phyloP scores from a whole-genome alignment of 2,113 vertebrate genomes.

The Patagioenas fasciata region DNA sequence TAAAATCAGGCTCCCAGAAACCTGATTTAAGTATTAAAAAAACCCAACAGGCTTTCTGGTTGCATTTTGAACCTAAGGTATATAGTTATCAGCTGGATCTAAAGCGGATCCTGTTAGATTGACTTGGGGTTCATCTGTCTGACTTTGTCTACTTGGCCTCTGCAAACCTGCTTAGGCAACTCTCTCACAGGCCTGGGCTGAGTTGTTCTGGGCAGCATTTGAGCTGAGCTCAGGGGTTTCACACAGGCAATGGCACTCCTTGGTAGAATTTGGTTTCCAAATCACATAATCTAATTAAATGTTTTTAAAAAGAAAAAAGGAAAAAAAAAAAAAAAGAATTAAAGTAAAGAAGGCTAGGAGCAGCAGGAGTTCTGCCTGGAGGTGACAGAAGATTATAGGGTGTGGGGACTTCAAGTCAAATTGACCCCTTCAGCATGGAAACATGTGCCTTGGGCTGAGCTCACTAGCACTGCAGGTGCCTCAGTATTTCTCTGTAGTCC shows the following conservation, averaged over 20 bases:
- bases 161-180: not conserved
- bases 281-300: not conserved
- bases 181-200: not conserved
- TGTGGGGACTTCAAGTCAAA: not conserved
- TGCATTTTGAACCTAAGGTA: not conserved
- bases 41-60: not conserved
- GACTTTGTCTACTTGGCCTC: not conserved
- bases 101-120: not conserved
- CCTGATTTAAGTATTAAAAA: not conserved
- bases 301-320: not conserved
- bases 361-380: not conserved
- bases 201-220: not conserved
- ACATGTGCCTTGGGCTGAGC: not conserved
- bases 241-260: not conserved
- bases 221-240: not conserved
- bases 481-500: not conserved
- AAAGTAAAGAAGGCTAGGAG: not conserved
- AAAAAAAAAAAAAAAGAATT: not conserved
- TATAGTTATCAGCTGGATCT: not conserved
- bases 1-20: not conserved
- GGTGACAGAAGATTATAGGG: not conserved
- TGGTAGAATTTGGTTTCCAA: not conserved
- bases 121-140: not conserved
- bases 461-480: not conserved
- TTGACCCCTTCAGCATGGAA: not conserved